Evolutionary conservation across 2,797 vertebrate species (phyloP), one percentile per base, ranked within the genome.

Genomic region (Sciaenops ocellatus): DNA sequence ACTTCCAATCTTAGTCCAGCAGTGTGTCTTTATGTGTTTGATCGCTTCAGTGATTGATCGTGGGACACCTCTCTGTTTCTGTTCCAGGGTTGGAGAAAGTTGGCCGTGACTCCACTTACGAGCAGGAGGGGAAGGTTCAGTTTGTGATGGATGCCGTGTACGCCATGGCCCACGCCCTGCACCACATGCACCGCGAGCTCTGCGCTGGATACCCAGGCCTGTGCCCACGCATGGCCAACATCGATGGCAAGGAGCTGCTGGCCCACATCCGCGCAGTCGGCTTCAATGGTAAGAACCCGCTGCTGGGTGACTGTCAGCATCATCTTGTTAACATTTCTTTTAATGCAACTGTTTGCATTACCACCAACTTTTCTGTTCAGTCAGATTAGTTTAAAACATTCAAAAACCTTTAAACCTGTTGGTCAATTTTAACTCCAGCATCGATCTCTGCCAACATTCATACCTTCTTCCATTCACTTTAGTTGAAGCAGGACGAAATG

Each of bases 141-240:
- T 99, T 99, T 87, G 98, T 99, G 80, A 98, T 99, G 84, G 98
- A 99, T 60, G 98, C 98, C 0, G 98, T 99, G 0, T 99, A 98
- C 74, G 96, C 97, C 84, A 97, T 99, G 97, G 97, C 98, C 22
- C 96, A 98, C 46, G 97, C 98, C 3, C 94, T 99, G 66, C 96
- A 99, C 92, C 97, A 94, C 83, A 97, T 99, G 97, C 98, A 99
- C 78, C 96, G 95, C 34, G 96, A 97, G 73, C 95, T 97, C 28
- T 99, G 98, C 57, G 92, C 95, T 8, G 98, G 98, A 1, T 96
- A 93, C 76, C 92, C 96, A 0, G 98, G 98, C 24, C 95, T 99
- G 15, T 99, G 98, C 73, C 95, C 97, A 0, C 95, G 93, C 78
- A 99, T 99, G 98, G 96, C 94, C 80, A 95, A 94, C 83, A 90